Evolutionary conservation across 2,113 vertebrate species (phyloP).

Genomic region (Podarcis raffonei): DNA sequence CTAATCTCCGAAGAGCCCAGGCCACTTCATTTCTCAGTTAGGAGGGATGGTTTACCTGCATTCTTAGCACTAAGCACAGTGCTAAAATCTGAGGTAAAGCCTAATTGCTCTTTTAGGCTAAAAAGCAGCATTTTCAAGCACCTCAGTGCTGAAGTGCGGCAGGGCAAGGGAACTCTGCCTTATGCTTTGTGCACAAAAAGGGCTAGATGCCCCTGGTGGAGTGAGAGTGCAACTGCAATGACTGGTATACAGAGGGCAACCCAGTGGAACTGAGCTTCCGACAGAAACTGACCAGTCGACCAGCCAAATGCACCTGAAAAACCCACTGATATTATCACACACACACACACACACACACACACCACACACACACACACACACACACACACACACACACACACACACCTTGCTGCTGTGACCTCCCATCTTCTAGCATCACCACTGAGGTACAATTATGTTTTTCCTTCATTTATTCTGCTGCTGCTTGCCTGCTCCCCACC

Average conservation of each 20-base stretch:
- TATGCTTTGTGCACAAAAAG: neutral
- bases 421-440: neutral
- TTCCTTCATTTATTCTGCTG: neutral
- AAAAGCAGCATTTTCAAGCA: no score
- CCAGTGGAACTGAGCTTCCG: neutral
- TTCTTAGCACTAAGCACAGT: no score
- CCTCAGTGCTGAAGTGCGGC: no score
- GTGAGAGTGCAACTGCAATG: neutral
- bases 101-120: no score
- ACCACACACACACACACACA: no score
- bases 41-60: no score
- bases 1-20: no score
- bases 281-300: neutral
- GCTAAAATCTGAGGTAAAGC: no score
- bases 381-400: no score
- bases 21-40: no score
- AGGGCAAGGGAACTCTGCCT: neutral
- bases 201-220: neutral
- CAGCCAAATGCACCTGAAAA: neutral
- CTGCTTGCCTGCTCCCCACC: neutral
- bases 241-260: neutral
- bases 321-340: neutral
- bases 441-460: no score
- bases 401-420: neutral
- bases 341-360: no score